Conservation (phyloP, 2,113 vertebrate species). For the Heterocephalus glaber region DNA sequence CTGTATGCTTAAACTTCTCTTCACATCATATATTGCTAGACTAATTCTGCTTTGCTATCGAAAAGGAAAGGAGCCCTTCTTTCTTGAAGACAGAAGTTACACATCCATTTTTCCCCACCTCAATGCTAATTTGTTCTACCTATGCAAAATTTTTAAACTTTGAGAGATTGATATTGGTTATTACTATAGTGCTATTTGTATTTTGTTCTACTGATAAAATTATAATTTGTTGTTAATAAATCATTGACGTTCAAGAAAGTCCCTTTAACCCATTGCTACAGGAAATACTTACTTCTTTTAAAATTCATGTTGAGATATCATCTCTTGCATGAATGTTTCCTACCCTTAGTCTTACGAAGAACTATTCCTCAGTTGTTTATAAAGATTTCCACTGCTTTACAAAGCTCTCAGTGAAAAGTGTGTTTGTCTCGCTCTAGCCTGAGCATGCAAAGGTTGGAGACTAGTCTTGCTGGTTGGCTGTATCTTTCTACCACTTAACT, state of each 20-base stretch:
- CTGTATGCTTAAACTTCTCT: not conserved
- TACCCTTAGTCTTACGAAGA: not conserved
- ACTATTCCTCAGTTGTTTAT: not conserved
- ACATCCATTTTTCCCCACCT: not conserved
- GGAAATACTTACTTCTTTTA: conserved; percentile 2
- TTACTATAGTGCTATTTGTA: not conserved
- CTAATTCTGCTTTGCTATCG: not conserved
- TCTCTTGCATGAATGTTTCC: not conserved
- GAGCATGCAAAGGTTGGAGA: not conserved
- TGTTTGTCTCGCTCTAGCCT: not conserved
- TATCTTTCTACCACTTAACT: not conserved
- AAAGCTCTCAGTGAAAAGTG: not conserved
- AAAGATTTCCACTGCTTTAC: not conserved
- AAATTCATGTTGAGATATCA: not conserved
- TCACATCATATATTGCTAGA: not conserved
- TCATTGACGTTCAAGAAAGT: not conserved
- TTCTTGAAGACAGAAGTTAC: not conserved
- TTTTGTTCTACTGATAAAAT: not conserved
- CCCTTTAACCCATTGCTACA: not conserved
- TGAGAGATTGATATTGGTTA: conserved; percentile 5
- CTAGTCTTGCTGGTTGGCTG: no score
- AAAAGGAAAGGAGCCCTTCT: not conserved
- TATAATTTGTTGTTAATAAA: not conserved
- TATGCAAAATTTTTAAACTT: not conserved
- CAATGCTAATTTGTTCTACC: not conserved